A percentile compares a stretch with the other conserved stretches of the same genome.
phyloP scores from a whole-genome alignment of 30 jellyfish, hydroid and myxozoan genomes.

The Euphysa ruthae region DNA sequence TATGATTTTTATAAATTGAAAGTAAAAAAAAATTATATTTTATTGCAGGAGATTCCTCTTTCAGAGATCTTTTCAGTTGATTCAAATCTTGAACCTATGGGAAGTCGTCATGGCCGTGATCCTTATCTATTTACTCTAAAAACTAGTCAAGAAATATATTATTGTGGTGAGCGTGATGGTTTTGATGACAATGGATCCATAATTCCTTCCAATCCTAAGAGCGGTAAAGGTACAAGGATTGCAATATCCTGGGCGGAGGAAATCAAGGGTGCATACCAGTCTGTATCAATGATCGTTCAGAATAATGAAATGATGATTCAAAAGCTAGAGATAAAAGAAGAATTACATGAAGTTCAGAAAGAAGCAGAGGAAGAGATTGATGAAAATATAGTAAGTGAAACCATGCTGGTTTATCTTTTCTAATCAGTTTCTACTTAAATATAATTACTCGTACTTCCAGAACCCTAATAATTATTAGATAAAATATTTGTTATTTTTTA shows the following conservation, averaged over 20 bases:
- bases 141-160: conserved; percentile 47
- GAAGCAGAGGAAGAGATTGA: background rate
- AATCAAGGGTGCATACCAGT: conserved; percentile 72
- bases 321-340: background rate
- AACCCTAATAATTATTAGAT: no score
- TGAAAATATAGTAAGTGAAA: background rate
- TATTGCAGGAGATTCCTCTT: conserved; percentile 86
- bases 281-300: conserved; percentile 40
- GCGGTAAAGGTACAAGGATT: conserved; percentile 88
- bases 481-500: no score
- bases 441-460: no score
- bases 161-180: conserved; percentile 91
- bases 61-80: conserved; percentile 79
- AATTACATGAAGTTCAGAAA: background rate
- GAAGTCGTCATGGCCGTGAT: conserved; percentile 78
- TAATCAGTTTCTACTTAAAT: no score
- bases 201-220: conserved; percentile 79
- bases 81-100: conserved; percentile 84
- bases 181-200: conserved; percentile 74
- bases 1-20: no score
- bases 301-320: background rate
- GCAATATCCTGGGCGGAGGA: conserved; percentile 96
- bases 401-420: no score
- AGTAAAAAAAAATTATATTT: no score
- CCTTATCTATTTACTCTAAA: conserved; percentile 82